Percentiles rank a stretch among this genome's conserved stretches.
Evolutionary conservation across 2,113 vertebrate genomes (phyloP).

Genomic region (Pagrus major): DNA sequence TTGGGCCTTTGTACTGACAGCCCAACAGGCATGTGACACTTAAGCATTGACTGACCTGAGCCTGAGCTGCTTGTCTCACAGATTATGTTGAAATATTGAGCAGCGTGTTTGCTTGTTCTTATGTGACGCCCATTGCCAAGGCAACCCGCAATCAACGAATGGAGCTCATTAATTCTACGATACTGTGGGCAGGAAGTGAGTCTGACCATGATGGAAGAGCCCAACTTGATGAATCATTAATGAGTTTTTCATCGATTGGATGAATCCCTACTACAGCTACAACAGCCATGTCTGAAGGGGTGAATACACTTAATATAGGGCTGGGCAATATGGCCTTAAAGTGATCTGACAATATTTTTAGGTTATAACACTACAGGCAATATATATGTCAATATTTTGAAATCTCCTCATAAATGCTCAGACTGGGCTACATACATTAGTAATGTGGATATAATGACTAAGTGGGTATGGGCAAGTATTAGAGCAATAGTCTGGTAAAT

Average conservation of each 20-base stretch:
- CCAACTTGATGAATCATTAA: conserved; percentile 76
- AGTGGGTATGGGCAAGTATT: no score
- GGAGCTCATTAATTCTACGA: conserved; percentile 33
- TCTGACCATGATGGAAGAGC: conserved; percentile 59
- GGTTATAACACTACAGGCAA: no score
- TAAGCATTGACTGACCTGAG: conserved; percentile 51
- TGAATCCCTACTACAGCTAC: conserved; percentile 36
- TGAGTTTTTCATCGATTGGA: conserved; percentile 69
- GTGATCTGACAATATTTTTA: no score
- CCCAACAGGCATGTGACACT: conserved; percentile 58
- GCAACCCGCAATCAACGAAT: conserved; percentile 29
- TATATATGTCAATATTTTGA: no score
- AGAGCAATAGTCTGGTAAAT: no score
- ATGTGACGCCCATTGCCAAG: conserved; percentile 34
- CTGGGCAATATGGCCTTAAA: no score
- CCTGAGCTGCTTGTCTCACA: conserved; percentile 40
- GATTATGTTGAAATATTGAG: conserved; percentile 61
- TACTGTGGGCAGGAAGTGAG: conserved; percentile 52
- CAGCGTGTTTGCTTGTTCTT: conserved; percentile 11
- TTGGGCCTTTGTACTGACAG: conserved; percentile 48
- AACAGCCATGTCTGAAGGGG: neutral
- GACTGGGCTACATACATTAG: no score
- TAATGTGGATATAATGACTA: no score
- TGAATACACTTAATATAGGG: neutral
- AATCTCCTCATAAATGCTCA: no score